Base-by-base conservation (phyloP, 2,797 vertebrate species). In the Intellagama lesueurii region DNA sequence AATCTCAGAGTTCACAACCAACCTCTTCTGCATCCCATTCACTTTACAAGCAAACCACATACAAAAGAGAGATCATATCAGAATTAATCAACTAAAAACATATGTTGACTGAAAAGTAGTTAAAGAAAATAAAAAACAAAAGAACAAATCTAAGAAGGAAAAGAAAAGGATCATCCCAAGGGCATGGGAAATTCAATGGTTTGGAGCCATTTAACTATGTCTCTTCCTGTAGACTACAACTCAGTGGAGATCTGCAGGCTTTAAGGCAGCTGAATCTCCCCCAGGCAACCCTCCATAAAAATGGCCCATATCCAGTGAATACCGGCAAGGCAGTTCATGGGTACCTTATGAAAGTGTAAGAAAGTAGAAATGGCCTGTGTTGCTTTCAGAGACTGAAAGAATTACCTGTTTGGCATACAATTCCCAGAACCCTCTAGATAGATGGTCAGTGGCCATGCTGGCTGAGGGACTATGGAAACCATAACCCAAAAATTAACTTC, bases 1-100 rank as follows among this genome's bases (percentile, higher is more conserved):
- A 97, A 97, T 97, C 97, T 97, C 90, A 97, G 93, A 97, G 96
- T 96, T 94, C 92, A 95, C 93, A 77, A 93, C 93, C 92, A 95
- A 94, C 93, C 88, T 93, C 76, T 68, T 88, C 90, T 47, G 81
- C 85, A 90, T 80, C 28, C 14, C 91, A 95, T 96, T 95, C 94
- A 94, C 84, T 89, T 92, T 95, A 44, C 47, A 95, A 96, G 95
- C 94, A 96, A 97, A 97, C 96, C 90, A 93, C 86, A 95, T 68
- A 94, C 56, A 89, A 19, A 88, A 94, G 83, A 94, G 93, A 86
- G 94, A 93, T 90, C 83, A 92, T 89, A 94, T 3, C 92, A 66
- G 83, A 93, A 90, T 72, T 56, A 96, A 92, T 64, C 93, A 96
- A 96, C 94, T 89, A 76, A 94, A 95, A 52, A 2, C 11, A 86